Conservation (phyloP, 2,888 invertebrate genomes). For the Drosophila austrosaltans region DNA sequence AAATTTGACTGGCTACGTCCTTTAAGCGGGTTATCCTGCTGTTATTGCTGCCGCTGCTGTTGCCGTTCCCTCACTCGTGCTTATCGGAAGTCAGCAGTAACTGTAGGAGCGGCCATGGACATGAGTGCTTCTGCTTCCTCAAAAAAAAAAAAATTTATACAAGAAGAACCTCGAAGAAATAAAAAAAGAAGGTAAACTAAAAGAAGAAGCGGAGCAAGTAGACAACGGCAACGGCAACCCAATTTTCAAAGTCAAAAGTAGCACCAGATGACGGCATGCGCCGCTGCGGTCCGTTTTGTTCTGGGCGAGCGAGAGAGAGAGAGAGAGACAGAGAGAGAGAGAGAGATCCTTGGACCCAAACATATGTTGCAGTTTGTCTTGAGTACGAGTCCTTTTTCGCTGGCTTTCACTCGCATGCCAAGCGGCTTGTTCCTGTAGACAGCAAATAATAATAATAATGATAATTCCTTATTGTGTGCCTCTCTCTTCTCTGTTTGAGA, state of each 20-base stretch:
- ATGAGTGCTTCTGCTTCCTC: conserved; percentile 67
- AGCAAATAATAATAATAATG: conserved; percentile 66
- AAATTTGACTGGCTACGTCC: conserved; percentile 47
- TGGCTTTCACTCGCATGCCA: conserved; percentile 75
- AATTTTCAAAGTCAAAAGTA: conserved; percentile 81
- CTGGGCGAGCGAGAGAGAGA: conserved; percentile 44
- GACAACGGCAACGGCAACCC: conserved; percentile 80
- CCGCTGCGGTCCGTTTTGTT: conserved; percentile 67
- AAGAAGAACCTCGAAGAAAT: conserved; percentile 44
- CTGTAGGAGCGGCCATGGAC: conserved; percentile 45
- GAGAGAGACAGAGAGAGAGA: conserved; percentile 23
- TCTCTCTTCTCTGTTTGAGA: conserved; percentile 37
- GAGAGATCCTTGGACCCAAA: conserved; percentile 63
- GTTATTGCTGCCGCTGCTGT: conserved; percentile 38
- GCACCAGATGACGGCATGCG: conserved; percentile 83
- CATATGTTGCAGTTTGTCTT: conserved; percentile 80
- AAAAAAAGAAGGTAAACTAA: conserved; percentile 27
- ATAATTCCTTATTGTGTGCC: conserved; percentile 72
- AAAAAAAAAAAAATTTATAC: conserved; percentile 37
- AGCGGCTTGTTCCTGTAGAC: conserved; percentile 58
- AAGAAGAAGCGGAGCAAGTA: conserved; percentile 51
- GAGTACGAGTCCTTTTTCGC: conserved; percentile 64
- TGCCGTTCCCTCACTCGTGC: conserved; percentile 63
- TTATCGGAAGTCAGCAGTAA: conserved; percentile 75
- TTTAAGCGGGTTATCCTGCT: conserved; percentile 77